These are phyloP conservation scores for Callithrix jacchus DNA, from an alignment of 2,113 vertebrate species.

Conservation along the genomic window DNA sequence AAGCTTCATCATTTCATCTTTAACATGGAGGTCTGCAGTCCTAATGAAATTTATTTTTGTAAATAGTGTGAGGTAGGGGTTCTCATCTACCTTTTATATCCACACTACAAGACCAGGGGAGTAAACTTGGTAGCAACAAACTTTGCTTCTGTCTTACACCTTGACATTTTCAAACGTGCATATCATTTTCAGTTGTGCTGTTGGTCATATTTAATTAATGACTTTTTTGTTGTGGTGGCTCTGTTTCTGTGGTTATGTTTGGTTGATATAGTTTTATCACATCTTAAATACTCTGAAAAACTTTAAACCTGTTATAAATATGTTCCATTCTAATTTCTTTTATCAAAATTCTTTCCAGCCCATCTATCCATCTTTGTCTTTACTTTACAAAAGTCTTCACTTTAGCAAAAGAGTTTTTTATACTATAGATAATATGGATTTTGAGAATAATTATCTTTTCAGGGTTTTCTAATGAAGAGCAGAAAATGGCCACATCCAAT, in stretches of 20 bases:
- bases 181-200: neutral
- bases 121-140: neutral
- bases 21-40: neutral
- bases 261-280: neutral
- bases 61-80: neutral
- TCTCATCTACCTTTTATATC: neutral
- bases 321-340: neutral
- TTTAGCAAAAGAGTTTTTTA: conserved; percentile 63
- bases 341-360: neutral
- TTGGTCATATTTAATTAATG: neutral
- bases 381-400: conserved; percentile 62
- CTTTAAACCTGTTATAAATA: neutral
- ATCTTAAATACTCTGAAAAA: neutral
- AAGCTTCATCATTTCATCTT: neutral
- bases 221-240: neutral
- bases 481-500: conserved; percentile 78
- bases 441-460: conserved; percentile 82
- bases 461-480: conserved; percentile 77
- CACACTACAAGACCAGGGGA: neutral
- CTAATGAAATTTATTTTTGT: neutral
- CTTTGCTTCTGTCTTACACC: neutral
- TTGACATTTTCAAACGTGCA: neutral
- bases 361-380: conserved; percentile 53
- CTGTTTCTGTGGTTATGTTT: neutral
- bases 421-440: conserved; percentile 76